Conservation (phyloP, 2,888 invertebrate genomes). For the Nesidiocoris tenuis region DNA sequence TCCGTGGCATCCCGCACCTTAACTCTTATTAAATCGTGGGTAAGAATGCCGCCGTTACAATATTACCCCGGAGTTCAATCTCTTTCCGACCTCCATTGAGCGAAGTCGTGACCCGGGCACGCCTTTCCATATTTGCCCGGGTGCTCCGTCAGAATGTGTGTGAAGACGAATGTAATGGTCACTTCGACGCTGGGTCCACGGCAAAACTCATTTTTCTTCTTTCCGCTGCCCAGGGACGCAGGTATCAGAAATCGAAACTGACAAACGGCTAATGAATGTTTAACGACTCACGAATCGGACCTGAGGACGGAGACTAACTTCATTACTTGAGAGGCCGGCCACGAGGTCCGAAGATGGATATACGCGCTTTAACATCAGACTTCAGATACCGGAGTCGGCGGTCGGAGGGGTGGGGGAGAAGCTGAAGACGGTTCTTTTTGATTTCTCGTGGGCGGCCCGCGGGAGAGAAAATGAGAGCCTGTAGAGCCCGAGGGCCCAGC, state of each 20-base stretch:
- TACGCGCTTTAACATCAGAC: neutral
- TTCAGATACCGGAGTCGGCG: too few relatives aligned
- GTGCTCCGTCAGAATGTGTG: too few relatives aligned
- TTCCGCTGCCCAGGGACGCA: neutral
- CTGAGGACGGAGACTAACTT: constrained; percentile 13
- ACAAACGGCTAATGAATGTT: constrained; percentile 30
- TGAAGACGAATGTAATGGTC: neutral
- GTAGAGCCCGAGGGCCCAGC: constrained; percentile 20
- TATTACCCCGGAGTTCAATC: too few relatives aligned
- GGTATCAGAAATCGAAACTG: constrained; percentile 25
- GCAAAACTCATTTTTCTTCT: neutral
- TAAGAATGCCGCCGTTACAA: too few relatives aligned
- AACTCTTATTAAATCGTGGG: too few relatives aligned
- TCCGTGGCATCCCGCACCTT: too few relatives aligned
- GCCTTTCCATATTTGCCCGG: neutral
- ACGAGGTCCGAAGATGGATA: neutral
- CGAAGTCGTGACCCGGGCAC: too few relatives aligned
- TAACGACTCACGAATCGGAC: constrained; percentile 21
- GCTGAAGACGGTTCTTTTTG: constrained; percentile 5
- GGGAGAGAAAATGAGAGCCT: constrained; percentile 25
- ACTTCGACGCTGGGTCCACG: neutral
- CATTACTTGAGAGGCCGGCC: constrained; percentile 8
- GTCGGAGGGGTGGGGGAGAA: neutral
- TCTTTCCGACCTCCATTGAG: too few relatives aligned
- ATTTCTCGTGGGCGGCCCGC: constrained; percentile 41